Conservation (phyloP, 2,888 invertebrate genomes). For the Suillia variegata region DNA sequence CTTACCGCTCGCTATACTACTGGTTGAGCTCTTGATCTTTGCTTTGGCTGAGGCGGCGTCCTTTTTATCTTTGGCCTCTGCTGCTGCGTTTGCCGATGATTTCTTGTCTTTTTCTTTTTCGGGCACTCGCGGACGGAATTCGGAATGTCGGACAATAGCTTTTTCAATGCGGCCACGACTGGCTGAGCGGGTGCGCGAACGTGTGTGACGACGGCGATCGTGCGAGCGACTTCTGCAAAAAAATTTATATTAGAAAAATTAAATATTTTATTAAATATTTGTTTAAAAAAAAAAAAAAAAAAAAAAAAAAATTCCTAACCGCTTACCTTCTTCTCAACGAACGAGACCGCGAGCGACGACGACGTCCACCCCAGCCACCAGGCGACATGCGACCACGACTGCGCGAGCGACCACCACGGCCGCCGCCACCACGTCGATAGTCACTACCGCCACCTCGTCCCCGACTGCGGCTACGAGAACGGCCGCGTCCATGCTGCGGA, state of each 20-base stretch:
- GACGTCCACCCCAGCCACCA: slow-evolving; percentile 12
- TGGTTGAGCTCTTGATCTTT: slow-evolving; percentile 41
- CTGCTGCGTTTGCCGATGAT: slow-evolving; percentile 30
- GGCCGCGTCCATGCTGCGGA: slow-evolving; percentile 18
- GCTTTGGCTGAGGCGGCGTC: slow-evolving; percentile 28
- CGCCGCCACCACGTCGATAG: slow-evolving; percentile 29
- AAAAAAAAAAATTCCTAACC: slow-evolving; percentile 15
- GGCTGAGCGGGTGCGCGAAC: slow-evolving; percentile 37
- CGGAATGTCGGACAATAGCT: slow-evolving; percentile 57
- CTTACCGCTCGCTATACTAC: slow-evolving; percentile 61
- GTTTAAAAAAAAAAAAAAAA: no score
- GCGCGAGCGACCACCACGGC: slow-evolving; percentile 37
- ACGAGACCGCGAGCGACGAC: slow-evolving; percentile 42
- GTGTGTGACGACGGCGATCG: slow-evolving; percentile 37
- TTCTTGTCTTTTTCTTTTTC: slow-evolving; percentile 48
- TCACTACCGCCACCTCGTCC: slow-evolving; percentile 16
- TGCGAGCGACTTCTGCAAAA: slow-evolving; percentile 34
- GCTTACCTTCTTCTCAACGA: slow-evolving; percentile 35
- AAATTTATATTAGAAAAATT: no score
- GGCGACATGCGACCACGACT: slow-evolving; percentile 34
- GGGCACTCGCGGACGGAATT: slow-evolving; percentile 57
- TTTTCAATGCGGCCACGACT: slow-evolving; percentile 51
- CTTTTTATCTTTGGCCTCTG: slow-evolving; percentile 37
- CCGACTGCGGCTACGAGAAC: slow-evolving; percentile 33
- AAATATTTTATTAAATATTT: no score